Base-by-base conservation (phyloP, 2,888 invertebrate genomes). In the Cryptophagus acutangulus region DNA sequence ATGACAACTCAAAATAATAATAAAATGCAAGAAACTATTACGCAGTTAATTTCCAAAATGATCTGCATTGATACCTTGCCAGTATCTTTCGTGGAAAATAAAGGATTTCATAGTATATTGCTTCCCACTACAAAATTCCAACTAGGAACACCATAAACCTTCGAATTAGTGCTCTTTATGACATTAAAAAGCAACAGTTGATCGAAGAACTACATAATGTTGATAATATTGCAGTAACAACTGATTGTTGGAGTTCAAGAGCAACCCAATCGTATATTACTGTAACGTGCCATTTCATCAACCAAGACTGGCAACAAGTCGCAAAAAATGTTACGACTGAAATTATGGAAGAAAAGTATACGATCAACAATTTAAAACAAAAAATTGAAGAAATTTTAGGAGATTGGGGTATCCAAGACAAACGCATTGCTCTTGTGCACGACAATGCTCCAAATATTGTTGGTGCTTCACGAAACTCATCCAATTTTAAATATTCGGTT, bases 361-460 rank as follows among this genome's bases (percentile, higher is more conserved):
- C 50, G 31, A 33, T 28, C 4, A 14, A 36, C 18, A 51, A 56
- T 46, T 40, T 57, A 29, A 18, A 45, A 40, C 29, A 44, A 2
- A 51, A 48, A 45, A 18, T 57, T 14, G 17, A 40, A 35, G 36
- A 37, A n/a, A 46, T 55, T 28, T 10, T 47, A n/a, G 24, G 29
- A 10, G 52, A 50, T 36, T 57, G 48, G 50, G 42, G 30, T 13
- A 44, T 57, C 3, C 9, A 8, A 29, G 39, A 48, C 3, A 48
- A 54, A 50, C 33, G 47, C 26, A 17, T 37, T 13, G 51, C 52
- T 26, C 43, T 50, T 24, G 49, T 57, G 2, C 53, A 54, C 37
- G 55, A 57, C 39, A 57, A 58, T 43, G 57, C 55, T 33, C 33
- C 45, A 4, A 58, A 57, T 45, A 57, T 57, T 24, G 46, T 48